These are phyloP conservation scores for Scophthalmus maximus DNA, from an alignment of 2,113 vertebrate species.

Conservation along the genomic window DNA sequence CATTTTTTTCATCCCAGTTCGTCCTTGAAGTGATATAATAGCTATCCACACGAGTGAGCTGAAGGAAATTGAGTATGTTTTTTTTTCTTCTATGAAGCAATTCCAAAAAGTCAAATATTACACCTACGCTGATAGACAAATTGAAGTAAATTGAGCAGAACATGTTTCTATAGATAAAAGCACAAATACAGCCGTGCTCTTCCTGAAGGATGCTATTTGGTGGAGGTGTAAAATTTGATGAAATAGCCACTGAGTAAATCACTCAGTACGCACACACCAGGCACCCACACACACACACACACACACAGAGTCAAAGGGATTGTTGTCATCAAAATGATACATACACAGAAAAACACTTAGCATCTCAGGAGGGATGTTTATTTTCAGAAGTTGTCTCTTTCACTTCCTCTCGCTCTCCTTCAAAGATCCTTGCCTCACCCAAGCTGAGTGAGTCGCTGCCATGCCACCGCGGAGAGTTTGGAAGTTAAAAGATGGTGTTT, in stretches of 20 bases:
- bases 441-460: slow-evolving; percentile 56
- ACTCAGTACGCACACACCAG: slow-evolving; percentile 10
- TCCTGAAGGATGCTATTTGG: slow-evolving; percentile 21
- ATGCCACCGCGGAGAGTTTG: slow-evolving; percentile 64
- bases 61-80: slow-evolving; percentile 15
- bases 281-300: slow-evolving; percentile 11
- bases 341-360: slow-evolving; percentile 52
- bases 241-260: slow-evolving; percentile 48
- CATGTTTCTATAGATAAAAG: slow-evolving; percentile 39
- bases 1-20: slow-evolving; percentile 3
- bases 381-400: slow-evolving; percentile 73
- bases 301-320: slow-evolving; percentile 33
- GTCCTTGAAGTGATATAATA: slow-evolving; percentile 39
- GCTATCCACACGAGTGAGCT: slow-evolving; percentile 9
- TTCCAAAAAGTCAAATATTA: slow-evolving; percentile 12
- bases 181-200: slow-evolving; percentile 2
- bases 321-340: slow-evolving; percentile 68
- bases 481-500: slow-evolving; percentile 76
- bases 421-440: slow-evolving; percentile 69
- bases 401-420: slow-evolving; percentile 59
- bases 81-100: slow-evolving; percentile 12
- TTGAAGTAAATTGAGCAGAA: slow-evolving; percentile 42
- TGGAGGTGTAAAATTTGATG: slow-evolving; percentile 37
- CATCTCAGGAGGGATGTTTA: slow-evolving; percentile 74
- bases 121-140: slow-evolving; percentile 30